These are phyloP conservation scores for Dryobota labecula DNA, from an alignment of 2,888 invertebrate genomes.

Conservation along the genomic window DNA sequence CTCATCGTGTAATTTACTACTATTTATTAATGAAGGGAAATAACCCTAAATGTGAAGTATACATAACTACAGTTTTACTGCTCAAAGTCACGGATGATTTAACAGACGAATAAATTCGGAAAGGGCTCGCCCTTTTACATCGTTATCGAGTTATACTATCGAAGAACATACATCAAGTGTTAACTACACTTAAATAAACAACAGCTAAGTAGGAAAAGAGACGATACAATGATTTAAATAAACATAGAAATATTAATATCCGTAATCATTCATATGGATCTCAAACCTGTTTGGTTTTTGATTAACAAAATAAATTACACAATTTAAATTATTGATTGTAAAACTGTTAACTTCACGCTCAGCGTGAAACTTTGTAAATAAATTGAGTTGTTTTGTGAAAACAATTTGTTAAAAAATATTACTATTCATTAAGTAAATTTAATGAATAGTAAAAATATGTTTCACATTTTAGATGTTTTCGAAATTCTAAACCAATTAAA, in stretches of 20 bases:
- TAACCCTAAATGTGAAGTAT: conserved; percentile 76
- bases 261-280: conserved; percentile 35
- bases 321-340: conserved; percentile 50
- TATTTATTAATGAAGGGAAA: conserved; percentile 77
- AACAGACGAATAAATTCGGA: conserved; percentile 74
- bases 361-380: conserved; percentile 58
- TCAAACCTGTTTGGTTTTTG: conserved; percentile 52
- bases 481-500: background rate
- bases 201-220: conserved; percentile 33
- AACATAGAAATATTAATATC: conserved; percentile 52
- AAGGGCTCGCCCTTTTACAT: conserved; percentile 62
- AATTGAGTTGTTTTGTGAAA: conserved; percentile 53
- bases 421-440: no score
- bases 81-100: conserved; percentile 83
- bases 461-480: background rate
- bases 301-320: conserved; percentile 51
- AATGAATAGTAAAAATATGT: conserved; percentile 22
- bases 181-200: conserved; percentile 42
- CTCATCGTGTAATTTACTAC: conserved; percentile 72
- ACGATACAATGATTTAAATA: conserved; percentile 49
- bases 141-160: conserved; percentile 66
- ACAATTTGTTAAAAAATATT: conserved; percentile 33
- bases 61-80: conserved; percentile 78
- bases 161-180: conserved; percentile 58
- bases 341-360: conserved; percentile 54